These are phyloP conservation scores for Drosophila asahinai DNA, from an alignment of 1,140 invertebrate species.

Conservation along the genomic window DNA sequence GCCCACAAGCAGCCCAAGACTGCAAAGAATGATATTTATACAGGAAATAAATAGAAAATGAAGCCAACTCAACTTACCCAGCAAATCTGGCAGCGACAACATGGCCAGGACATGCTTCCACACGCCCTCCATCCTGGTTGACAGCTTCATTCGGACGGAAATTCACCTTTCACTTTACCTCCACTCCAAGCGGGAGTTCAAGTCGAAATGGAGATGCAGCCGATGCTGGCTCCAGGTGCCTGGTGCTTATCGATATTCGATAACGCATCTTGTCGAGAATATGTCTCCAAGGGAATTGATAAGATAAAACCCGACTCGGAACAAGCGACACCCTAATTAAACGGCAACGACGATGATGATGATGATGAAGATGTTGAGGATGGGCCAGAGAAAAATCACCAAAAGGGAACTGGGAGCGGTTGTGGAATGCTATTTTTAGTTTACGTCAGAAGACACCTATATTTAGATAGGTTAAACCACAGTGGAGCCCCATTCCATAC, in stretches of 20 bases:
- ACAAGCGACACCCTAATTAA: conserved; percentile 64
- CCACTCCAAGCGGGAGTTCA: conserved; percentile 42
- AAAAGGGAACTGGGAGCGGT: background rate
- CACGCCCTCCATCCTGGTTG: conserved; percentile 30
- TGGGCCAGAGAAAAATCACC: background rate
- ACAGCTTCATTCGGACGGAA: conserved; percentile 39
- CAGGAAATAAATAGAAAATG: background rate
- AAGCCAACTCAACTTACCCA: conserved; percentile 34
- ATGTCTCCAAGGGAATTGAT: conserved; percentile 47
- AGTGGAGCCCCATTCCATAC: background rate
- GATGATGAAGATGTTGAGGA: conserved; percentile 27
- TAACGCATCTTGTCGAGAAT: conserved; percentile 59
- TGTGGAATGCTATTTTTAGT: conserved; percentile 19
- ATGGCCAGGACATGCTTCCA: conserved; percentile 58
- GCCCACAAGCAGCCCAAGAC: conserved; percentile 66
- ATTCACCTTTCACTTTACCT: conserved; percentile 24
- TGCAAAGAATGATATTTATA: conserved; percentile 11
- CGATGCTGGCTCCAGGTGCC: conserved; percentile 4
- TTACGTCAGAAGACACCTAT: background rate
- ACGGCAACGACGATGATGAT: conserved; percentile 6
- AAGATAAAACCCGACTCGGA: conserved; percentile 37
- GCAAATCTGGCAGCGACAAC: conserved; percentile 59
- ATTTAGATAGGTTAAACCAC: conserved; percentile 2
- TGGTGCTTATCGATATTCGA: conserved; percentile 35
- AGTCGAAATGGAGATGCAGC: conserved; percentile 38